Conservation (phyloP, 2,888 invertebrate species). For the Sinodicranocentrus sp. region DNA sequence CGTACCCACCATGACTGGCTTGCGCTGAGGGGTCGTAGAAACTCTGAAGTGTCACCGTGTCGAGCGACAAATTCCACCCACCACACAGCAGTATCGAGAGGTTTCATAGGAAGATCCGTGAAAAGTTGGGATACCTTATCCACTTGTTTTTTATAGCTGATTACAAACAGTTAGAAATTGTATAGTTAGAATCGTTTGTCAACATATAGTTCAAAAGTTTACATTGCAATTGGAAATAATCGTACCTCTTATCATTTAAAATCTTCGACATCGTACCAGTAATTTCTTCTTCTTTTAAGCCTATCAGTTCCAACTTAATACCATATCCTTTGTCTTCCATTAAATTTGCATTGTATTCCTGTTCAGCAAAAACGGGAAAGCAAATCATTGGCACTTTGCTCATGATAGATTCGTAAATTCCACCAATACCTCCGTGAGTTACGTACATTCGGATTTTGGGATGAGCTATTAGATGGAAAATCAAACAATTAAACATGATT, state of each 20-base stretch:
- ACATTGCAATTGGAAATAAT: too few species aligned
- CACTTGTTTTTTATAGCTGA: conserved; percentile 54
- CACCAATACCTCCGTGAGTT: conserved; percentile 72
- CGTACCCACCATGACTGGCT: conserved; percentile 55
- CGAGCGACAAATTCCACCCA: conserved; percentile 48
- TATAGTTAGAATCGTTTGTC: not conserved
- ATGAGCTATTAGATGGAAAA: too few species aligned
- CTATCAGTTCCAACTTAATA: conserved; percentile 64
- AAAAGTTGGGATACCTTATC: conserved; percentile 24
- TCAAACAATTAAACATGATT: too few species aligned
- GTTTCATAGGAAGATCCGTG: conserved; percentile 21
- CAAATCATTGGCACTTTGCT: conserved; percentile 66
- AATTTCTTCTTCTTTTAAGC: conserved; percentile 51
- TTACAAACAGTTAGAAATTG: not conserved
- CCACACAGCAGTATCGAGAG: conserved; percentile 43
- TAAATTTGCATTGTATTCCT: conserved; percentile 72
- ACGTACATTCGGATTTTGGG: conserved; percentile 64
- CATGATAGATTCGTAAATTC: conserved; percentile 71
- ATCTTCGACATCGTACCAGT: conserved; percentile 63
- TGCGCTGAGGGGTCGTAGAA: conserved; percentile 30
- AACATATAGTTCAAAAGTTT: not conserved
- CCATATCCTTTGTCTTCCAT: conserved; percentile 53
- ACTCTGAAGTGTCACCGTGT: conserved; percentile 33
- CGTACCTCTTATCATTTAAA: conserved; percentile 58
- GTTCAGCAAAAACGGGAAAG: conserved; percentile 68